Evolutionary conservation across 2,797 vertebrate species (phyloP).

Genomic region (Falco columbarius): DNA sequence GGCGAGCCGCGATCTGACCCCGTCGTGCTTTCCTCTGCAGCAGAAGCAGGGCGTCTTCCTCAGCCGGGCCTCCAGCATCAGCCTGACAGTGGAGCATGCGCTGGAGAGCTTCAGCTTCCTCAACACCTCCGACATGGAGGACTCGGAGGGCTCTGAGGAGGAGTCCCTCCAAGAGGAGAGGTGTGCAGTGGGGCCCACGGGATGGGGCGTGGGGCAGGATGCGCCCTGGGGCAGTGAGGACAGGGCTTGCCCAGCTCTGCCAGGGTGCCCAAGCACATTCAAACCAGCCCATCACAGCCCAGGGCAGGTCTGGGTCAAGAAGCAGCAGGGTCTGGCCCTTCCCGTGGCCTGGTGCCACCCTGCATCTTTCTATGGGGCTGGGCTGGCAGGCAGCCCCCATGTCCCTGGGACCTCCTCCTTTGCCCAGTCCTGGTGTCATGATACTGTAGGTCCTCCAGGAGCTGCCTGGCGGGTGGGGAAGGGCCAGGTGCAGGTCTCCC

Average conservation of each 20-base stretch:
- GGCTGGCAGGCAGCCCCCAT: neutral
- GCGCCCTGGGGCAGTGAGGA: neutral
- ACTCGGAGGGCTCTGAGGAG: conserved; percentile 80
- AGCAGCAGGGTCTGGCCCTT: neutral
- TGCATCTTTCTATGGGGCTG: neutral
- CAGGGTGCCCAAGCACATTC: neutral
- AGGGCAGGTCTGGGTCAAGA: neutral
- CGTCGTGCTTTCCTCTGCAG: conserved; percentile 5
- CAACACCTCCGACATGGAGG: conserved; percentile 86
- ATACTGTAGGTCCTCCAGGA: neutral
- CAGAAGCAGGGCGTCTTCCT: conserved; percentile 83
- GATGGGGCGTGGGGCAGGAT: neutral
- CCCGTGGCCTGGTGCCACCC: neutral
- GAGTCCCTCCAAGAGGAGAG: conserved; percentile 70
- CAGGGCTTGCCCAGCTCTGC: neutral
- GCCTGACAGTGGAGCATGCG: conserved; percentile 91
- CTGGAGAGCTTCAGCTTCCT: conserved; percentile 97
- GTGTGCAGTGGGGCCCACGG: neutral
- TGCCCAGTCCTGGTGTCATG: neutral
- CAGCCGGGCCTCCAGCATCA: conserved; percentile 90
- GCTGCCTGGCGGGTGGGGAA: neutral
- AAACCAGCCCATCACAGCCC: neutral
- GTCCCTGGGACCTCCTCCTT: neutral
- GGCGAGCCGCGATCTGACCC: neutral
- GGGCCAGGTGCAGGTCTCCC: neutral